Percentiles rank a stretch among this genome's conserved stretches.
Conservation (phyloP, 2,113 vertebrate genomes). For the Tragelaphus buxtoni region DNA sequence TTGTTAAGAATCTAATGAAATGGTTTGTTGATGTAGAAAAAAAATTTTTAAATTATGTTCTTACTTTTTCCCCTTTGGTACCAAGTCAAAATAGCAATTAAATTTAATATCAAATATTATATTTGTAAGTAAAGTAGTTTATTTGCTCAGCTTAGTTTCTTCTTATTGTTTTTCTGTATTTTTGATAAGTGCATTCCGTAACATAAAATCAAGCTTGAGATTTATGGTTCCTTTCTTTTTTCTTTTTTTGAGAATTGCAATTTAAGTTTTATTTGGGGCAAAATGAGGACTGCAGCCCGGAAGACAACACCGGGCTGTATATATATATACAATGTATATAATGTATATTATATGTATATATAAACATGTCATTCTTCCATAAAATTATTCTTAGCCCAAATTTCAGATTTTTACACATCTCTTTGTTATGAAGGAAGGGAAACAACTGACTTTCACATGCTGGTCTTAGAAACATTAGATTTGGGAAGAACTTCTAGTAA, state of each 20-base stretch:
- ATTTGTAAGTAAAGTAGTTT: background rate
- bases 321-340: too few species aligned
- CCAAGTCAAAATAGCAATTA: background rate
- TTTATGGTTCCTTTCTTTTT: background rate
- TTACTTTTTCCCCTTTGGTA: background rate
- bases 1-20: background rate
- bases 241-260: background rate
- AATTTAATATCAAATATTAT: background rate
- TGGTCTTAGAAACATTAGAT: background rate
- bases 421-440: background rate
- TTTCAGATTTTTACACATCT: background rate
- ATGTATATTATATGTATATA: background rate
- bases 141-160: background rate
- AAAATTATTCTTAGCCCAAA: background rate
- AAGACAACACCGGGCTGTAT: background rate
- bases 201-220: background rate
- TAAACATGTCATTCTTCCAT: background rate
- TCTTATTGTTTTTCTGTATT: background rate
- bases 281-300: background rate
- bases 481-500: background rate
- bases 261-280: background rate
- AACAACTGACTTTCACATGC: background rate
- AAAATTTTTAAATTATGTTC: background rate
- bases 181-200: background rate
- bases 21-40: background rate